Conservation (phyloP, 2,888 invertebrate species). For the Spialia ferax region DNA sequence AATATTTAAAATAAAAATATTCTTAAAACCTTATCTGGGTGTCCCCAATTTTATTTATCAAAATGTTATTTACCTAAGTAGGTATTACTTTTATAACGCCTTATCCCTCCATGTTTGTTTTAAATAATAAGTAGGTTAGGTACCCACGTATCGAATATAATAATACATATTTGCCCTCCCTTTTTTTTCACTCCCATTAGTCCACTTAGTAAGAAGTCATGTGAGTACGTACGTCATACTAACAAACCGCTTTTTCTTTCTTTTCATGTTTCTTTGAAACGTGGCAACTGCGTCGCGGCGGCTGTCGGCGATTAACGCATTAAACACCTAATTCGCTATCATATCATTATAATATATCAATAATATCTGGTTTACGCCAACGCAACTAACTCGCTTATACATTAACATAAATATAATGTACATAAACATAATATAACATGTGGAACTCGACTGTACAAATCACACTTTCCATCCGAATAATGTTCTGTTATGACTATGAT, state of each 20-base stretch:
- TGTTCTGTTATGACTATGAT: neutral
- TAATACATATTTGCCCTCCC: neutral
- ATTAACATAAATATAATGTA: constrained; percentile 44
- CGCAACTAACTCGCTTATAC: constrained; percentile 82
- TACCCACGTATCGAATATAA: too few species aligned
- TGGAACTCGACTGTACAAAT: constrained; percentile 56
- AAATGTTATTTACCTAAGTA: too few species aligned
- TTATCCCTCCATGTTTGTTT: neutral
- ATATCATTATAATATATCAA: constrained; percentile 50
- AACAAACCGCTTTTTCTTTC: constrained; percentile 85
- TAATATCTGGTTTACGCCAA: constrained; percentile 84
- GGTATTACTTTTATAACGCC: too few species aligned
- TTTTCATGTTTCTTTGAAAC: constrained; percentile 87
- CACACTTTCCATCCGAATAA: constrained; percentile 5
- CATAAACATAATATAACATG: constrained; percentile 54
- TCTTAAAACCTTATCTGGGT: too few species aligned
- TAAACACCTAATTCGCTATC: constrained; percentile 66
- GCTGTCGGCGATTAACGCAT: constrained; percentile 69
- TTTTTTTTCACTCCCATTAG: neutral
- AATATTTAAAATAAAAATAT: too few species aligned
- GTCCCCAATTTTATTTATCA: too few species aligned
- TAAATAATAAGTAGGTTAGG: too few species aligned
- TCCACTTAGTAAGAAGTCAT: constrained; percentile 50
- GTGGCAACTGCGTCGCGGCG: constrained; percentile 77
- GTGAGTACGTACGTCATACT: constrained; percentile 73